Conservation (phyloP, 2,888 invertebrate genomes). For the Lithophane ornitopus region DNA sequence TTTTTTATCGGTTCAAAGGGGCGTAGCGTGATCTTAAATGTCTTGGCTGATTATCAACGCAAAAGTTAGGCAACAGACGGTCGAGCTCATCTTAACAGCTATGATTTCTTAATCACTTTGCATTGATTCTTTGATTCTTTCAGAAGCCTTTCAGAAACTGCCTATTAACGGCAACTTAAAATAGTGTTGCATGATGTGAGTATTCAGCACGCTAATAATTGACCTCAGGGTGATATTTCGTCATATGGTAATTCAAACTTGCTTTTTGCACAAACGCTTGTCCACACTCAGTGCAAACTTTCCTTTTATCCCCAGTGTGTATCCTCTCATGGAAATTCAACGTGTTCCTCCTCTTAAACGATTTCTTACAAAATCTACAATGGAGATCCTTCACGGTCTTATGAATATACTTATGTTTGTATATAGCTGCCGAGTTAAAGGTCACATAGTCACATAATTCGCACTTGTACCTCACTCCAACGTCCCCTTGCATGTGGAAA, state of each 20-base stretch:
- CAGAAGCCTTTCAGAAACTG: background rate
- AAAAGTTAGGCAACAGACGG: background rate
- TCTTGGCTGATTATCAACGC: background rate
- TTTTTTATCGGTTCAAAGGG: no score
- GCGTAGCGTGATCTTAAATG: background rate
- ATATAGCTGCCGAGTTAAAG: constrained; percentile 77
- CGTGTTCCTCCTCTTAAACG: background rate
- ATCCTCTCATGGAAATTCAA: background rate
- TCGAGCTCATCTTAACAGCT: background rate
- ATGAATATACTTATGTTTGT: constrained; percentile 83
- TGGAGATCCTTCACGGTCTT: background rate
- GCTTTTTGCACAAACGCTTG: background rate
- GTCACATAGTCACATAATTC: constrained; percentile 82
- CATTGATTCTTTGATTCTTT: no score
- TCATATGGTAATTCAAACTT: constrained; percentile 76
- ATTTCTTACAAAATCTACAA: background rate
- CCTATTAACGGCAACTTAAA: background rate
- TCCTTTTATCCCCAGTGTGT: background rate
- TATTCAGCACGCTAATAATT: background rate
- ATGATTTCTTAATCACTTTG: no score
- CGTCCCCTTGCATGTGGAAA: constrained; percentile 83
- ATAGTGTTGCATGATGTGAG: constrained; percentile 35
- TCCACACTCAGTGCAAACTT: background rate
- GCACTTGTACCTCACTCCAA: constrained; percentile 80
- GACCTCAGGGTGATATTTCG: constrained; percentile 80